Base-by-base conservation (phyloP, 2,113 vertebrate genomes). In the Stercorarius parasiticus region DNA sequence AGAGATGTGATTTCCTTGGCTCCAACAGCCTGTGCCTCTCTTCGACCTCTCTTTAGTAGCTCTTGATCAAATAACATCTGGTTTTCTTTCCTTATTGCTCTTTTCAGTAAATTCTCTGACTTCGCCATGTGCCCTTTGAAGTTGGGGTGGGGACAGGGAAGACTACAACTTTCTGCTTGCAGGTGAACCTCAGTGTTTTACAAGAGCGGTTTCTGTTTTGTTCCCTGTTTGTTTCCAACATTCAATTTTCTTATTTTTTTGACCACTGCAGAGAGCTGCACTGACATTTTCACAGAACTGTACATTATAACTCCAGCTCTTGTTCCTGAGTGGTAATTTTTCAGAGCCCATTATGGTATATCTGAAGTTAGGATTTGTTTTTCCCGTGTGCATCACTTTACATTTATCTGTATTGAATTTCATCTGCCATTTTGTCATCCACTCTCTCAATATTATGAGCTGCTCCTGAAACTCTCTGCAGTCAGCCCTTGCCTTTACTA, bases 381-480 rank as follows among this genome's bases (percentile, higher is more conserved):
- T 74, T 62, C 78, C 70, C 3, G 0, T 10, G 65, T 59, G 78
- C 66, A 50, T 76, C 65, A 38, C 93, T 94, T 96, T 38, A 77
- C 74, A 87, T 95, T 94, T 90, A 66, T 96, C 85, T 79, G 17
- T 50, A 10, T 56, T 82, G 73, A 69, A 92, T 93, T 76, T 77
- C 74, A 64, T 29, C 87, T 92, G 78, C 92, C 3, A 21, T 76
- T 71, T 72, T 85, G 38, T 71, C 82, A 90, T 50, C 38, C 47
- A 29, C 72, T 94, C 64, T 77, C 42, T 84, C 88, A 55, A 34
- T 8, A 15, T 95, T 72, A 55, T 1, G 5, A 82, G 61, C 53
- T 85, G n/a, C 56, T 91, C 50, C 47, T 2, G 42, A 77, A 64
- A 53, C 43, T 67, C 88, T 81, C 71, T 49, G 64, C 59, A 84